These are phyloP conservation scores for Rhinatrema bivittatum DNA, from an alignment of 2,797 vertebrate species.

Conservation along the genomic window DNA sequence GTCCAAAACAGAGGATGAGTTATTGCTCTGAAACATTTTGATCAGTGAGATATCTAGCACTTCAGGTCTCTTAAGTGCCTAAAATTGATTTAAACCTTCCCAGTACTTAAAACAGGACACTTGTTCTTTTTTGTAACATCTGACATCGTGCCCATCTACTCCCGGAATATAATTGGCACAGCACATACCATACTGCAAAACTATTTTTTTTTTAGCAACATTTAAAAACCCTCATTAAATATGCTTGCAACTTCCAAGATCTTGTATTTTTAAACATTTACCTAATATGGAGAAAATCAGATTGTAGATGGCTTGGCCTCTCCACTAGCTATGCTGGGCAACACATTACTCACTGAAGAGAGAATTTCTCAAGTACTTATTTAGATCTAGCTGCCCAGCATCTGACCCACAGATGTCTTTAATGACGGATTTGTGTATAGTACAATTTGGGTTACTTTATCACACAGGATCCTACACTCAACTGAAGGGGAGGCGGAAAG, in stretches of 20 bases:
- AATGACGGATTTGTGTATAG: accelerated
- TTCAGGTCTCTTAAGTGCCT: no score
- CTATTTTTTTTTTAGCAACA: constrained; percentile 12
- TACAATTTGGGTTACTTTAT: neutral
- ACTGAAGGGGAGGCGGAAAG: neutral
- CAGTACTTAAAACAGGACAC: no score
- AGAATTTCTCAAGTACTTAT: neutral
- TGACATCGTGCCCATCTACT: no score
- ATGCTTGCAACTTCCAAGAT: neutral
- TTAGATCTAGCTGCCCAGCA: neutral
- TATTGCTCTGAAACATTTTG: no score
- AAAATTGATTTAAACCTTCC: no score
- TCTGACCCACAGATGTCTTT: neutral
- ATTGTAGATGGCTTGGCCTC: neutral
- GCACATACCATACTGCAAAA: neutral
- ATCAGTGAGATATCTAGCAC: no score
- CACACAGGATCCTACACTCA: neutral
- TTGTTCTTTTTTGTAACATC: no score
- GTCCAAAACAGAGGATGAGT: no score
- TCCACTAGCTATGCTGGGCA: neutral
- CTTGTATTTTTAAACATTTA: neutral
- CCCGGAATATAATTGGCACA: neutral
- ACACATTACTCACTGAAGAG: neutral
- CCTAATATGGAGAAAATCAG: neutral
- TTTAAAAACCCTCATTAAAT: neutral